phyloP scores from a whole-genome alignment of 1,140 invertebrate species.

The Zelostemma sp. region DNA sequence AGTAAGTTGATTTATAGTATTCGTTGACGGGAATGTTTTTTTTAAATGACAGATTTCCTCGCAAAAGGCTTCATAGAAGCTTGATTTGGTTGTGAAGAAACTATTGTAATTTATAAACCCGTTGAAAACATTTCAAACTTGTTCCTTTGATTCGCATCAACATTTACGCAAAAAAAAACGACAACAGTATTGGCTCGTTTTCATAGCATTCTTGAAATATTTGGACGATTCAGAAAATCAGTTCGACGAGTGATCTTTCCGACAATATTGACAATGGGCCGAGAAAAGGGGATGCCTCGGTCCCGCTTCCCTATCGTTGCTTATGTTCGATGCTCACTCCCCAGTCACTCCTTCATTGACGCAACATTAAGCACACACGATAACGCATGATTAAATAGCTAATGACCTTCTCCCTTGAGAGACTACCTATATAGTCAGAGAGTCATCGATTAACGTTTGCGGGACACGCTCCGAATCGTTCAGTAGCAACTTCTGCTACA shows the following conservation, averaged over 20 bases:
- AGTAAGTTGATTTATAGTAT: no score
- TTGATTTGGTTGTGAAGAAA: no score
- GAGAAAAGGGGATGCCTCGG: constrained; percentile 50
- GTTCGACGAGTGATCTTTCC: constrained; percentile 60
- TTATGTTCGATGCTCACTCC: constrained; percentile 50
- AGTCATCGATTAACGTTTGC: constrained; percentile 34
- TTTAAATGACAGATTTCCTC: no score
- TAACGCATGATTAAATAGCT: constrained; percentile 70
- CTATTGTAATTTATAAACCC: no score
- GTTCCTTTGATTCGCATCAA: no score
- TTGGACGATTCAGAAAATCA: constrained; percentile 7
- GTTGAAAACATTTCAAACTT: no score
- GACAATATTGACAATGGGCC: constrained; percentile 65
- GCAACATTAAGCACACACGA: constrained; percentile 70
- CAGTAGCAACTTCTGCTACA: constrained; percentile 17
- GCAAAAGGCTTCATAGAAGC: no score
- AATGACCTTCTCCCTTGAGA: constrained; percentile 62
- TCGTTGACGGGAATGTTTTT: no score
- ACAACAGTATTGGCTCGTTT: not conserved
- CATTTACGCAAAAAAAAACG: no score
- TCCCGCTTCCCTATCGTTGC: constrained; percentile 39
- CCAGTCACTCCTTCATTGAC: constrained; percentile 67
- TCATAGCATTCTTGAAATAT: not conserved
- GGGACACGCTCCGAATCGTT: constrained; percentile 10
- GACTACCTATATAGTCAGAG: constrained; percentile 21